Evolutionary conservation across 1,140 invertebrate genomes (phyloP), one percentile per base, ranked within the genome.

Genomic region (Microplitis demolitor): DNA sequence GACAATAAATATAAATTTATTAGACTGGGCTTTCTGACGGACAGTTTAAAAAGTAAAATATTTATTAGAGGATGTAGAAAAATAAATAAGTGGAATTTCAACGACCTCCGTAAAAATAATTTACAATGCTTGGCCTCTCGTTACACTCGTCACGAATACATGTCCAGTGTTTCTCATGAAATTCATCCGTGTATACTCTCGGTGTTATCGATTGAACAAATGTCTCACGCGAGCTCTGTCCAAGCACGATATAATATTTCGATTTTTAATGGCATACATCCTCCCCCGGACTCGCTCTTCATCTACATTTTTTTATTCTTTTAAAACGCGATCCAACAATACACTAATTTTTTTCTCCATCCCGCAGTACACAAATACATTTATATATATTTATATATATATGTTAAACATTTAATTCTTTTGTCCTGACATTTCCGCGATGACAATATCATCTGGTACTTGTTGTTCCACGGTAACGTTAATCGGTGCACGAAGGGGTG

Each of bases 371-470:
- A 24, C 24, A 1, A 24, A 24, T 24, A 24, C 24, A 24, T 24
- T 2, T 24, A 24, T 11, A 9, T 24, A 16, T 24, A 56, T 56
- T 56, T 56, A 56, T 24, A 56, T 56, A 54, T 54, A 56, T 6
- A 56, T 13, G n/a, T 56, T 6, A 24, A 56, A 56, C n/a, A 56
- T n/a, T 5, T 56, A 56, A 56, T 14, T 33, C 11, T 64, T 37
- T 64, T 64, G 62, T 45, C 6, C 39, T 11, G 39, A 45, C 39
- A 45, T 45, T 45, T 45, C 39, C 39, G 39, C 62, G 34, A 64
- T 64, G 62, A 64, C 62, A 64, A 64, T 64, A 64, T 64, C 62
- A 64, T 64, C 39, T 64, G 62, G 62, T 64, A 37, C 37, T 64
- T 13, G 11, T 64, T 39, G 60, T 62, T 62, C 31, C 34, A 33